These are phyloP conservation scores for Troides helena DNA, from an alignment of 2,888 invertebrate species.

Conservation along the genomic window DNA sequence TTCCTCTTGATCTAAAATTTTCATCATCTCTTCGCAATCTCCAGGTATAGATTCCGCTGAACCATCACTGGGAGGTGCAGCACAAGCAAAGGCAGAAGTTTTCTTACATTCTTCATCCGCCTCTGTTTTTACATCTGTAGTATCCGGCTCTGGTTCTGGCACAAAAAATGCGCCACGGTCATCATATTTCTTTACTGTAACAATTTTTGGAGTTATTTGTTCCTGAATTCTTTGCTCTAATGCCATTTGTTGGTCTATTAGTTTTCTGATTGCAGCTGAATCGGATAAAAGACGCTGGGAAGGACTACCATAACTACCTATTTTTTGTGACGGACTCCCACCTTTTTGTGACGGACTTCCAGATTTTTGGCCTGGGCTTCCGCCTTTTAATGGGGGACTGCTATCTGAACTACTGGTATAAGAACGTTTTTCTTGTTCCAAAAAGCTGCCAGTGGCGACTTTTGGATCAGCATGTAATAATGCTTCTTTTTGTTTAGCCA, in stretches of 20 bases:
- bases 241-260: constrained; percentile 75
- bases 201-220: constrained; percentile 63
- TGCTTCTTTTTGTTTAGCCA: constrained; percentile 92
- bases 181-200: constrained; percentile 73
- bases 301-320: constrained; percentile 70
- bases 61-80: constrained; percentile 72
- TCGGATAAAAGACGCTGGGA: constrained; percentile 72
- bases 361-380: constrained; percentile 60
- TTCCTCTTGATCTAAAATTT: constrained; percentile 77
- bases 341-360: constrained; percentile 74
- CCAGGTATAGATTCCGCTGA: constrained; percentile 78
- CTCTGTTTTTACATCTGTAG: constrained; percentile 47
- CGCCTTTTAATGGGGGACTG: constrained; percentile 74
- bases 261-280: constrained; percentile 70
- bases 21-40: constrained; percentile 82
- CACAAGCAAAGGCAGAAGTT: constrained; percentile 67
- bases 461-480: constrained; percentile 82
- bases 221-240: constrained; percentile 67
- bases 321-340: constrained; percentile 73
- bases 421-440: constrained; percentile 74
- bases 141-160: constrained; percentile 57
- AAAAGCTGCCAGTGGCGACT: constrained; percentile 69
- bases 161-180: constrained; percentile 75
- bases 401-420: constrained; percentile 82
- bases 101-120: constrained; percentile 69